These are phyloP conservation scores for Agonopterix subpropinquella DNA, from an alignment of 2,888 invertebrate genomes.

Conservation along the genomic window DNA sequence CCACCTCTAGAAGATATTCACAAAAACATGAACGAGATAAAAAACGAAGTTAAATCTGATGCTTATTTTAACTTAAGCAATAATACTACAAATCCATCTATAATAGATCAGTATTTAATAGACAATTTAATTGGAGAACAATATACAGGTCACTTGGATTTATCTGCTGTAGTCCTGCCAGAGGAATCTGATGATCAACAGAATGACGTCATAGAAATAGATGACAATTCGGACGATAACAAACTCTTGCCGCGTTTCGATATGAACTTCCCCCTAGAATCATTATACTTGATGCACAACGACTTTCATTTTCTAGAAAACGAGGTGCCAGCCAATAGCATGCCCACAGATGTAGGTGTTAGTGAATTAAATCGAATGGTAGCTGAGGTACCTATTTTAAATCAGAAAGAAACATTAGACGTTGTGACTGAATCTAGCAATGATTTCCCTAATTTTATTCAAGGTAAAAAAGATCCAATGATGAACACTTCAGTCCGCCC, in stretches of 20 bases:
- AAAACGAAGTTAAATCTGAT: constrained; percentile 66
- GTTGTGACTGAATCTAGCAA: constrained; percentile 25
- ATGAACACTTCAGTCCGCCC: constrained; percentile 62
- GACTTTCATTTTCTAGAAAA: constrained; percentile 65
- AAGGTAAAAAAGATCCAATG: constrained; percentile 65
- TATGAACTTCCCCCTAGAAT: constrained; percentile 61
- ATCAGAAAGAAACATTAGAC: constrained; percentile 46
- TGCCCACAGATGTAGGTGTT: constrained; percentile 34
- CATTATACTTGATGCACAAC: constrained; percentile 61
- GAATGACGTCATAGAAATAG: constrained; percentile 65
- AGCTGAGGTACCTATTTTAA: constrained; percentile 49
- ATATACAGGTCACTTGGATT: constrained; percentile 53
- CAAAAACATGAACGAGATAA: constrained; percentile 62
- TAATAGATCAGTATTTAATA: constrained; percentile 60
- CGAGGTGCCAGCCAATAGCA: constrained; percentile 40
- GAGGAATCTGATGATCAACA: constrained; percentile 48
- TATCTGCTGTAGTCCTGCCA: constrained; percentile 47
- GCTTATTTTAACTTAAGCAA: constrained; percentile 52
- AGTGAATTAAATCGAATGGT: constrained; percentile 54
- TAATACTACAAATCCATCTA: constrained; percentile 40
- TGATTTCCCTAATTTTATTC: constrained; percentile 54
- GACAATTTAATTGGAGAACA: constrained; percentile 64
- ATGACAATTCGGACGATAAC: constrained; percentile 66
- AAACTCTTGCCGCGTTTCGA: constrained; percentile 59
- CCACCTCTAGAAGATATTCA: constrained; percentile 65